Percentiles rank a stretch among this genome's conserved stretches.
phyloP scores from a whole-genome alignment of 2,888 invertebrate genomes.

The Sminthurinus aureus region DNA sequence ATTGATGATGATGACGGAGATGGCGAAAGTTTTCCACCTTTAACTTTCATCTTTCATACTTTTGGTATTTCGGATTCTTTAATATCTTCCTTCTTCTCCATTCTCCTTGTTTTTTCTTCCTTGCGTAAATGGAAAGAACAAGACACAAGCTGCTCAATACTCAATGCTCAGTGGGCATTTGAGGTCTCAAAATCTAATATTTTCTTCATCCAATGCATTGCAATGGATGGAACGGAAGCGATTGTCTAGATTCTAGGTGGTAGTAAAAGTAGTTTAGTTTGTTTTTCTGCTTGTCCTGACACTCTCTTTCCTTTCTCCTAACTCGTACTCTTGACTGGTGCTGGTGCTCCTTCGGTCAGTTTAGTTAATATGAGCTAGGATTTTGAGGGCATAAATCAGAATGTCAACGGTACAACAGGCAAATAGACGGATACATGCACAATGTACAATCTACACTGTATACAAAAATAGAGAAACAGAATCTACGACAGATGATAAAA shows the following conservation, averaged over 20 bases:
- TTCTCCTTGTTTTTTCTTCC: too few relatives aligned
- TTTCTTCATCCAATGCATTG: too few relatives aligned
- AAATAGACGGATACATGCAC: not conserved
- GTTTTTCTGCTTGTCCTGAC: not conserved
- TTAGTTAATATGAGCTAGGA: conserved; percentile 29
- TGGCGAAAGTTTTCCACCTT: too few relatives aligned
- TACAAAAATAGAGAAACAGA: not conserved
- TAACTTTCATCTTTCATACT: too few relatives aligned
- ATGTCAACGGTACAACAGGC: not conserved
- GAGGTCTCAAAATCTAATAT: too few relatives aligned
- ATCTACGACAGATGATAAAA: conserved; percentile 22
- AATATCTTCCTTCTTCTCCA: too few relatives aligned
- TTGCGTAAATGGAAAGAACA: too few relatives aligned
- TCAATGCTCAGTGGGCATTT: too few relatives aligned
- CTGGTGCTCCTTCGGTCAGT: conserved; percentile 21
- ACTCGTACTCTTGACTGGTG: conserved; percentile 4
- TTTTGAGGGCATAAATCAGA: conserved; percentile 38
- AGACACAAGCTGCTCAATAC: too few relatives aligned
- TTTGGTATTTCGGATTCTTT: too few relatives aligned
- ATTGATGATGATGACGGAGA: too few relatives aligned
- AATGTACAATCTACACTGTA: not conserved
- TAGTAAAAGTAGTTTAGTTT: not conserved
- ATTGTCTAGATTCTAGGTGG: not conserved
- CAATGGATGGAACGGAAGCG: not conserved
- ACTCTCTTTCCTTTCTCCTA: conserved; percentile 9